These are phyloP conservation scores for Apogon hyalosoma DNA, from an alignment of 2,797 vertebrate genomes.

Conservation along the genomic window DNA sequence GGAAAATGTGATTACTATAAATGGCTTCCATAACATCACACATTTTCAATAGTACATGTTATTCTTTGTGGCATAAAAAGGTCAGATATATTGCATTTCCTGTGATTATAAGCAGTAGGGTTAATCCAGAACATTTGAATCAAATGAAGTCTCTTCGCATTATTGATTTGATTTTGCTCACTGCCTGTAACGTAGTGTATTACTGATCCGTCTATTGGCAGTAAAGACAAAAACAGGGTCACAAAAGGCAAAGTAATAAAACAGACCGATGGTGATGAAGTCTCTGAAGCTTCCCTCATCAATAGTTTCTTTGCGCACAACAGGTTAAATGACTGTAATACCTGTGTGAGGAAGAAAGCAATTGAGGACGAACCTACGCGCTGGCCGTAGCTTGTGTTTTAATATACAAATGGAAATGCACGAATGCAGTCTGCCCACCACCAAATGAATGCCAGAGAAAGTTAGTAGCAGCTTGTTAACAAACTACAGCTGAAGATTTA, in stretches of 20 bases:
- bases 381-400: too few species aligned
- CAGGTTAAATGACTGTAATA: neutral
- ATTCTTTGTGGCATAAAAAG: neutral
- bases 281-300: constrained; percentile 5
- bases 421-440: too few species aligned
- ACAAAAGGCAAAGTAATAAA: constrained; percentile 10
- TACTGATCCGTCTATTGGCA: constrained; percentile 28
- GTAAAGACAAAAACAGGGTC: constrained; percentile 20
- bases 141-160: constrained; percentile 4
- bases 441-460: too few species aligned
- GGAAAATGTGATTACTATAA: too few species aligned
- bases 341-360: neutral
- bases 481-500: too few species aligned
- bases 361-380: too few species aligned
- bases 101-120: neutral
- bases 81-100: neutral
- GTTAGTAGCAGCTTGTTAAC: too few species aligned
- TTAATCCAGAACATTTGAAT: neutral
- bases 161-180: constrained; percentile 21
- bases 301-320: constrained; percentile 14
- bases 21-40: too few species aligned
- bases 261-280: constrained; percentile 13
- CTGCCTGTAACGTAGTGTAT: constrained; percentile 26
- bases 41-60: neutral
- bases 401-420: too few species aligned